Base-by-base conservation (phyloP, 2,797 vertebrate genomes). In the Micropoecilia bifurca region DNA sequence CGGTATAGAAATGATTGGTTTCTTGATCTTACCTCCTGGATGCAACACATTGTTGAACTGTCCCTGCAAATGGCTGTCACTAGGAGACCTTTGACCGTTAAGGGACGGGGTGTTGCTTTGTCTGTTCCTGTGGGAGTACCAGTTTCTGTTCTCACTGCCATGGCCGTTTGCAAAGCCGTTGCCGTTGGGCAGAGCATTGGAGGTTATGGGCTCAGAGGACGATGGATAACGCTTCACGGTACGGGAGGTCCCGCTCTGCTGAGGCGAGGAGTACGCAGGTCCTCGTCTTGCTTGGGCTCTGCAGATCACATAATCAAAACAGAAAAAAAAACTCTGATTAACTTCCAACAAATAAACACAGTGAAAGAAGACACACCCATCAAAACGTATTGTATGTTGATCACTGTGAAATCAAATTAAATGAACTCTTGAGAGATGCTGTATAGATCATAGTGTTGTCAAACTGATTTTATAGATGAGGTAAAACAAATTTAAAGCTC, bases 151-250 rank as follows among this genome's bases (percentile, higher is more conserved):
- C 22, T 90, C 87, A 2, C 1, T 61, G 25, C 76, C 25, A 0
- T 76, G 83, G 13, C 86, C 43, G 6, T 80, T 87, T 28, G 76
- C 66, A 20, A 90, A 85, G 57, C 91, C 46, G 6, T 92, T 93
- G 71, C 94, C 93, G 0, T 3, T 92, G 10, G 97, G 97, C 25
- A 99, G 91, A n/a, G 96, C 96, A 14, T 99, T 99, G 89, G 97
- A 98, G 33, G 90, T 96, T 88, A 98, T 97, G 8, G 97, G 97
- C 80, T 95, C 95, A 13, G 91, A 89, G 73, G 93, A 96, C 20
- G 95, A 96, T 13, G 97, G 97, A 89, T 97, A 97, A 46, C 97
- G 97, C 47, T 97, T 97, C 78, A 97, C 95, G 0, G 97, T 98
- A 69, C 97, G 96, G 74, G 97, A 97, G 2, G 93, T 89, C 72